phyloP scores from a whole-genome alignment of 2,113 vertebrate species.

The Hemibagrus wyckioides region DNA sequence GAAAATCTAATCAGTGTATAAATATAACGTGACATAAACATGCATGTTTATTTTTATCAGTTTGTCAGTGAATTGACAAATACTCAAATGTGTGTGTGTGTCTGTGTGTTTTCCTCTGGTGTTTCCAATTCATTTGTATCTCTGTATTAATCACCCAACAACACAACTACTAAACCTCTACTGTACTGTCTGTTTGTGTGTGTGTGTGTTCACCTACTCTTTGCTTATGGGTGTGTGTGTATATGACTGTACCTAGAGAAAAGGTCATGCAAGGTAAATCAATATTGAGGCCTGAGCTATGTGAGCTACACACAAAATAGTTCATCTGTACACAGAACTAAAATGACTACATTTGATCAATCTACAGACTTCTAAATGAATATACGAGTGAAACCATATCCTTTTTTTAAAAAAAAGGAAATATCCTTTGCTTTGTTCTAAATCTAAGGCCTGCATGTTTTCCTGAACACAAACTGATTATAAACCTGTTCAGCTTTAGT shows the following conservation, averaged over 20 bases:
- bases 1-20: not conserved
- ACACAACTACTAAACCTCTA: not conserved
- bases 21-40: not conserved
- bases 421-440: not conserved
- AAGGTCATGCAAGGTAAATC: conserved; percentile 19
- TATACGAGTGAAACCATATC: not conserved
- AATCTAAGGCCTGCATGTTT: not conserved
- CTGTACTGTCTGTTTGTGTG: not conserved
- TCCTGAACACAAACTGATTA: not conserved
- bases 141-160: not conserved
- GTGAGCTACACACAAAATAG: not conserved
- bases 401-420: not conserved
- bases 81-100: not conserved
- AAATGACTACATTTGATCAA: not conserved
- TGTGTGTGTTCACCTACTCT: not conserved
- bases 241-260: not conserved
- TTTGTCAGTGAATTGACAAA: conserved; percentile 1
- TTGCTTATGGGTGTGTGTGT: not conserved
- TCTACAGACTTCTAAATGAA: not conserved
- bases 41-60: not conserved
- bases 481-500: not conserved
- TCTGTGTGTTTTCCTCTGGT: not conserved
- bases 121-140: not conserved
- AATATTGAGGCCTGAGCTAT: not conserved
- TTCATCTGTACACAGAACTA: not conserved